These are phyloP conservation scores for Luffia ferchaultella DNA, from an alignment of 2,888 invertebrate species.

Conservation along the genomic window DNA sequence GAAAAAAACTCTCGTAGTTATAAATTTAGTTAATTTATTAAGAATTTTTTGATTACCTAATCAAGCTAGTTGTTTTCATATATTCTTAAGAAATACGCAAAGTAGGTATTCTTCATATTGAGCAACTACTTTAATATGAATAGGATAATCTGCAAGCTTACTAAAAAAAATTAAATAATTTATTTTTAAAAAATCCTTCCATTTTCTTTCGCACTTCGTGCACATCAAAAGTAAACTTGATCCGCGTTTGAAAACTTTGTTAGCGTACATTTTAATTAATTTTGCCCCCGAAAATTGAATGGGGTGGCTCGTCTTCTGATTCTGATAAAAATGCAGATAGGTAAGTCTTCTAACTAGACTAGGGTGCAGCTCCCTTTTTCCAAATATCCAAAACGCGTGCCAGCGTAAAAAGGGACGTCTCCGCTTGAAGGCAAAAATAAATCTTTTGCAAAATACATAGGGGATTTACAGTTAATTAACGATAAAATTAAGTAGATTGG, in stretches of 20 bases:
- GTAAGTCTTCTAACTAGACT: conserved; percentile 37
- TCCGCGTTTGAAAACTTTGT: background rate
- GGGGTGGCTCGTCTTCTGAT: conserved; percentile 24
- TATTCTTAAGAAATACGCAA: no score
- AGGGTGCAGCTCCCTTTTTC: conserved; percentile 30
- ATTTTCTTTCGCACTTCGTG: background rate
- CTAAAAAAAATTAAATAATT: no score
- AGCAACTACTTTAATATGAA: no score
- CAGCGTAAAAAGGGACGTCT: conserved; percentile 24
- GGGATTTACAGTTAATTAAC: background rate
- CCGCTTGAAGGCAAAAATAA: conserved; percentile 33
- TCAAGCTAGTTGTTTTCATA: no score
- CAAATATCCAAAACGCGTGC: conserved; percentile 30
- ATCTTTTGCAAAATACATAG: conserved; percentile 18
- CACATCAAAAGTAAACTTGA: background rate
- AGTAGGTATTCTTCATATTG: no score
- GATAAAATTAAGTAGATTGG: background rate
- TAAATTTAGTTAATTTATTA: no score
- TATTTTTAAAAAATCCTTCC: background rate
- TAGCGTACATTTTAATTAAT: conserved; percentile 38
- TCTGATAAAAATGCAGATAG: conserved; percentile 57
- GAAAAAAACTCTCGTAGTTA: no score
- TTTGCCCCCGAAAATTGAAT: conserved; percentile 9
- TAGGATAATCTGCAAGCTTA: no score
- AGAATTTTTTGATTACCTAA: no score